Percentiles rank a stretch among this genome's conserved stretches.
Conservation (phyloP, 2,888 invertebrate genomes). For the Epinotia ramella region DNA sequence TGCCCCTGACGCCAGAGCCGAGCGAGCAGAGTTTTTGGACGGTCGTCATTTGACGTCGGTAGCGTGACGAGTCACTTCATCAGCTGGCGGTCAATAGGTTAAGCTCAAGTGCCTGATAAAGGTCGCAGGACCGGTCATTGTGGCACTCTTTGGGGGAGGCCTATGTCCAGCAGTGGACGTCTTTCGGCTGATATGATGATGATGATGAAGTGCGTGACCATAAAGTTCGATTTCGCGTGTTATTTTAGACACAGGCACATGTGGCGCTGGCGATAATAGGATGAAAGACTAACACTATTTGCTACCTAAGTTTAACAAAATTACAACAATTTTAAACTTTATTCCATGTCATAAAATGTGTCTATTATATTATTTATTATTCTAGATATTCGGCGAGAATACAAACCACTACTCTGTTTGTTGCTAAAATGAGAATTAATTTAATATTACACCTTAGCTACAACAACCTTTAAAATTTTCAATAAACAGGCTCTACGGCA, state of each 20-base stretch:
- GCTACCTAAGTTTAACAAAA: neutral
- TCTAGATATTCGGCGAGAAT: neutral
- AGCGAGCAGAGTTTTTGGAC: too few species aligned
- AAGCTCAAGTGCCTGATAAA: neutral
- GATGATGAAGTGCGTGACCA: too few species aligned
- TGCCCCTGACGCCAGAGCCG: too few species aligned
- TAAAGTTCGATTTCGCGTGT: neutral
- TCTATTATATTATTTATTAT: neutral
- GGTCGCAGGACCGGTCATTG: too few species aligned
- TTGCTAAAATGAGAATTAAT: neutral
- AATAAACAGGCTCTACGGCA: slow-evolving; percentile 33
- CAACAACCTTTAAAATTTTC: slow-evolving; percentile 13
- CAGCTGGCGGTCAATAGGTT: too few species aligned
- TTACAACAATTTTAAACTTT: slow-evolving; percentile 8
- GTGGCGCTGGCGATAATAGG: neutral
- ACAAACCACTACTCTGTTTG: neutral
- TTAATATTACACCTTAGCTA: slow-evolving; percentile 9
- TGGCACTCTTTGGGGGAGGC: too few species aligned
- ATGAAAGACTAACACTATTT: neutral
- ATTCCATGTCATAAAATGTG: slow-evolving; percentile 13
- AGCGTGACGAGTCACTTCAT: too few species aligned
- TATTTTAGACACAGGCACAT: neutral
- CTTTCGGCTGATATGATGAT: too few species aligned
- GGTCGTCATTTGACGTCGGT: too few species aligned
- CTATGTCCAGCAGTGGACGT: too few species aligned